Conservation (phyloP, 64 coral and sea anemone species). For the Astreopora myriophthalma region DNA sequence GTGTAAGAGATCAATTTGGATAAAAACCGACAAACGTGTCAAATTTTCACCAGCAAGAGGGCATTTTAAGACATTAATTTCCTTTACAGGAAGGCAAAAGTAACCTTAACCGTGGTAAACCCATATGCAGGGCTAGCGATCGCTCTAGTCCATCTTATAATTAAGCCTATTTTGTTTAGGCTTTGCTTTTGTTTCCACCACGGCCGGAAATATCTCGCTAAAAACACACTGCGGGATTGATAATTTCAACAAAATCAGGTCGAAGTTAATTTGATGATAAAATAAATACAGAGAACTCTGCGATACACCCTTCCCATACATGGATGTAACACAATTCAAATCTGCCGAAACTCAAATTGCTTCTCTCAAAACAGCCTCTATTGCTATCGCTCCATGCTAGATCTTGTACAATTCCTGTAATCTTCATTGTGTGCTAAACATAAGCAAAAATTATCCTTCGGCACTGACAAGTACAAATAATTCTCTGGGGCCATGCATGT, state of each 20-base stretch:
- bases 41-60: neutral
- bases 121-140: neutral
- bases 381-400: neutral
- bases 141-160: neutral
- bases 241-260: constrained; percentile 4
- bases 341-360: neutral
- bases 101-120: neutral
- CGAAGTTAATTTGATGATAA: neutral
- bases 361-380: neutral
- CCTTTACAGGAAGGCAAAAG: neutral
- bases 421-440: constrained; percentile 5
- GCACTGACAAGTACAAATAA: constrained; percentile 5
- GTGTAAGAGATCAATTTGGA: constrained; percentile 1
- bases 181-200: neutral
- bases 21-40: constrained; percentile 34
- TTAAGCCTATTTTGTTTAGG: too few species aligned
- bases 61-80: neutral
- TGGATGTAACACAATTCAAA: neutral
- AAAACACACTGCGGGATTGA: constrained; percentile 20
- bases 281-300: neutral
- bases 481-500: constrained; percentile 1
- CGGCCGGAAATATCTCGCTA: constrained; percentile 20
- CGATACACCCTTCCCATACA: neutral
- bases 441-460: neutral
- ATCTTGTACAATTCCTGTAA: neutral